Base-by-base conservation (phyloP, 2,797 vertebrate genomes). In the Semotilus atromaculatus region DNA sequence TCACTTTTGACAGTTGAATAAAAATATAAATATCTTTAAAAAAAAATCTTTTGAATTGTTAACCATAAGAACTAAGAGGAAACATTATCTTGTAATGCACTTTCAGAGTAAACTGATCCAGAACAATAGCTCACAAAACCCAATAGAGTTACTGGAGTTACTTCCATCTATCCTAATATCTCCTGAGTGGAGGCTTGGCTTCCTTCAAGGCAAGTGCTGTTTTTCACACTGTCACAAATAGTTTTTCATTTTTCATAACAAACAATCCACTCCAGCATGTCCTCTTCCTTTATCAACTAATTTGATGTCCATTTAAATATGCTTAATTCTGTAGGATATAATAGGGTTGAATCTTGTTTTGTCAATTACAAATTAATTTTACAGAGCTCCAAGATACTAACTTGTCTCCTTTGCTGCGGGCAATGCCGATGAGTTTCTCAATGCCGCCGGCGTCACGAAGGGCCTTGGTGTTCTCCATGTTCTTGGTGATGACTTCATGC, bases 351-450 rank as follows among this genome's bases (percentile, higher is more conserved):
- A n/a, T 18, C 19, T 14, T 31, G 29, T 34, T 51, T 68, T 38
- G 79, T 70, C 14, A 40, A 55, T 26, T 19, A 5, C n/a, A n/a
- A n/a, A 16, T 21, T 26, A 14, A 80, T 53, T 51, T 51, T n/a
- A 19, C n/a, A 53, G 40, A 64, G 40, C 21, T 53, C 51, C 31
- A 55, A 26, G 40, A 38, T 89, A 94, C 98, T 89, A 96, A 99
- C 98, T 99, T 99, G 93, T 99, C 98, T 96, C 98, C 98, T 96
- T 99, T 99, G 96, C 97, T 99, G 91, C 98, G 97, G 90, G 98
- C 98, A 85, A 99, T 96, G 94, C 97, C 95, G 62, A 99, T 98
- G 90, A 99, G 94, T 95, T 99, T 99, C 94, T 99, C 98, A 38
- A 99, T 99, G 93, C 98, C 98, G 0, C 98, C 98, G 7, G 98